Conservation (phyloP, 2,797 vertebrate species). For the Poecile montanus region DNA sequence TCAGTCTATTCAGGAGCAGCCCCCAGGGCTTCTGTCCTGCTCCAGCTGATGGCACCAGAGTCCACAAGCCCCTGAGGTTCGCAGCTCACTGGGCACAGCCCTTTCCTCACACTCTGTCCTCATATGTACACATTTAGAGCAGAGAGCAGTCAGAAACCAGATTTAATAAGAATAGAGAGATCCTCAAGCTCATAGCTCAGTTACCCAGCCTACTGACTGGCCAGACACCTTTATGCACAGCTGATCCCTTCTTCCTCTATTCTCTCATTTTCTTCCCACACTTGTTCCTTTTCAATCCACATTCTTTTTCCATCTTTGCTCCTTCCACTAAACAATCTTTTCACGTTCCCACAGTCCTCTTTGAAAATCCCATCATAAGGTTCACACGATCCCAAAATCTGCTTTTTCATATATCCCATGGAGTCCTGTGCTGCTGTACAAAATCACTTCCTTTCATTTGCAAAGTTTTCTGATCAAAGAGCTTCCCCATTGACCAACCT, state of each 20-base stretch:
- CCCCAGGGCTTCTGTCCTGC: not conserved
- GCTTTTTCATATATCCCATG: not conserved
- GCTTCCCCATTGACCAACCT: not conserved
- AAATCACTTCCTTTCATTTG: not conserved
- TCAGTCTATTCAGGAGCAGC: not conserved
- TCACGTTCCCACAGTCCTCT: not conserved
- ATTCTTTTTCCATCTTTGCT: not conserved
- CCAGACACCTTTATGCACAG: not conserved
- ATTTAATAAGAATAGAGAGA: not conserved
- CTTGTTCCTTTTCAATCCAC: not conserved
- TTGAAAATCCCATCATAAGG: not conserved
- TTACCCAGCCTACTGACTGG: not conserved
- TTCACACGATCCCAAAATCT: not conserved
- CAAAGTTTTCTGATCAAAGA: not conserved
- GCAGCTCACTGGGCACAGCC: not conserved
- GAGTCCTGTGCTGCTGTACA: not conserved
- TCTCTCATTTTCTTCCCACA: accelerated
- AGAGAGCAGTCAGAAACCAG: not conserved
- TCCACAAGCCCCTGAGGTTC: not conserved
- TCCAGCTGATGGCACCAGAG: not conserved
- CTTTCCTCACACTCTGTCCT: not conserved
- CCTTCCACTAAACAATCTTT: not conserved
- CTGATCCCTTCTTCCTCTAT: not conserved
- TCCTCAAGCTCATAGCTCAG: not conserved
- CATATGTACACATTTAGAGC: not conserved